Base-by-base conservation (phyloP, 1,140 invertebrate genomes). In the Drosophila ananassae region DNA sequence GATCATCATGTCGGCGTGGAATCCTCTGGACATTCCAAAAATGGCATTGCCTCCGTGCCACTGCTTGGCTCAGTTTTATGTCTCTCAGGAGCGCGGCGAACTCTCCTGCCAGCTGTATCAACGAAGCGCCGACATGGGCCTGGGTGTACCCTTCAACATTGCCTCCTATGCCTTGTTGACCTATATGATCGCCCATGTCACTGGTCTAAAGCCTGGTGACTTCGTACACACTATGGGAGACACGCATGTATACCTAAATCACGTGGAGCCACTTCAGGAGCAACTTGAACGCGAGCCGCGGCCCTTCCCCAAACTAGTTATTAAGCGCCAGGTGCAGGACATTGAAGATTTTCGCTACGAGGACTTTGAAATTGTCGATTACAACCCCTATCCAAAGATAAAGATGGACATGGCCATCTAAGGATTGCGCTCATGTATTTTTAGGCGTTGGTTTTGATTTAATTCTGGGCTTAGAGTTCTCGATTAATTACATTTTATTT, bases 11-110 rank as follows among this genome's bases (percentile, higher is more conserved):
- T 96, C 95, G 74, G 96, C 99, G 2, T 99, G 99, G 99, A 99
- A 99, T 93, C 96, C 98, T 6, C 73, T 94, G 53, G 98, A 99
- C 92, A 84, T 99, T 25, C 94, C 94, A 3, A 93, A 96, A 92
- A 99, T 99, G 99, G 98, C 98, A 6, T 93, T 99, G 22, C 99
- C 99, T 10, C 99, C 99, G 0, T 99, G 99, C 90, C 99, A 99
- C 92, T 97, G 96, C 89, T 92, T 99, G 4, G 96, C 95, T 1
- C 98, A 99, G 92, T 99, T 99, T 93, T 98, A 97, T 93, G 98
- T 99, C 1, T 94, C 94, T 0, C 94, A 97, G 92, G 21, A 62
- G 0, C 73, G 55, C 3, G 96, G 95, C 10, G 93, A 96, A 81
- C 90, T 97, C 0, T 98, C 97, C 3, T 99, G 98, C 91, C 96